phyloP scores from a whole-genome alignment of 2,113 vertebrate genomes.

The Danionella cerebrum region DNA sequence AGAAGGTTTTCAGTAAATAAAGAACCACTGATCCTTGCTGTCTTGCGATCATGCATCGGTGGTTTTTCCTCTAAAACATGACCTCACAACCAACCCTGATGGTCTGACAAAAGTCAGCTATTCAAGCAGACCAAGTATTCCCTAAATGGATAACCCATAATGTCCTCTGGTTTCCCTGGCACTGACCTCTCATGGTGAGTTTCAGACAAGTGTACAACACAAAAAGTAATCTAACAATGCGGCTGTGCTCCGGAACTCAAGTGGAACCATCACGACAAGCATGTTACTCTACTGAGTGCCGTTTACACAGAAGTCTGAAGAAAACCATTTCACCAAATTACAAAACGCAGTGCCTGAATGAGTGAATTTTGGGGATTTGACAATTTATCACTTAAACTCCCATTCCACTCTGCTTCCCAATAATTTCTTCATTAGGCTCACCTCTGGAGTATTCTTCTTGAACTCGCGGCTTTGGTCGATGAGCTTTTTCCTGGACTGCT shows the following conservation, averaged over 20 bases:
- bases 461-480: slow-evolving; percentile 88
- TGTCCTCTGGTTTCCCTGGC: slow-evolving; percentile 9
- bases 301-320: neutral
- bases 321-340: too few relatives aligned
- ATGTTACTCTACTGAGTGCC: neutral
- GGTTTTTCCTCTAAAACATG: slow-evolving; percentile 13
- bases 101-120: slow-evolving; percentile 2
- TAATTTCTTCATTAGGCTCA: slow-evolving; percentile 50
- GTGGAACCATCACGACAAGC: slow-evolving; percentile 1
- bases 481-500: slow-evolving; percentile 85
- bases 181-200: neutral
- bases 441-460: slow-evolving; percentile 90
- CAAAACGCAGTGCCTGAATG: too few relatives aligned
- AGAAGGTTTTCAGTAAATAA: slow-evolving; percentile 24
- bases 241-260: neutral
- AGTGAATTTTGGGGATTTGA: too few relatives aligned
- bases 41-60: slow-evolving; percentile 13
- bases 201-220: slow-evolving; percentile 8
- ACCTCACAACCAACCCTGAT: slow-evolving; percentile 15
- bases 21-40: slow-evolving; percentile 16
- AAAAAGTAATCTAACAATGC: neutral
- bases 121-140: slow-evolving; percentile 29
- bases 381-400: neutral
- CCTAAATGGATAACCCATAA: slow-evolving; percentile 33
- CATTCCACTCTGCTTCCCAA: neutral